These are phyloP conservation scores for Protobothrops mucrosquamatus DNA, from an alignment of 2,113 vertebrate genomes.

Conservation along the genomic window DNA sequence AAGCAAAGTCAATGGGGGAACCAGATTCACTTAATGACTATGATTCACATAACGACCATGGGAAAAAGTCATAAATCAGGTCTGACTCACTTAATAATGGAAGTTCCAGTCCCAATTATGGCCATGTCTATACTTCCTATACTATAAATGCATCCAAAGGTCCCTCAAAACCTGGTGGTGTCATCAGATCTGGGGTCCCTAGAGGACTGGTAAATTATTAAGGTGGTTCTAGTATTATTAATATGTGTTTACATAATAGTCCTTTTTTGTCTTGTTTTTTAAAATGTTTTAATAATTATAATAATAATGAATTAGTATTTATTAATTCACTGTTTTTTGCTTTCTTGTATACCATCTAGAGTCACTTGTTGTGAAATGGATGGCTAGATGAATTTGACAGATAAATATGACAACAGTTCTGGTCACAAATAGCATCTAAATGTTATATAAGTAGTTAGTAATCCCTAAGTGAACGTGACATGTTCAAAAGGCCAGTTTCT, in stretches of 20 bases:
- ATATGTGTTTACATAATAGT: neutral
- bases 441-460: neutral
- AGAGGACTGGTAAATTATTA: neutral
- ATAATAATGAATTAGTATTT: neutral
- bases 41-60: neutral
- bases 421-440: neutral
- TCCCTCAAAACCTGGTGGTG: neutral
- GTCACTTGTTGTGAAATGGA: neutral
- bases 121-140: neutral
- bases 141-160: neutral
- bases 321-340: neutral
- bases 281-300: neutral
- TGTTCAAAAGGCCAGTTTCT: neutral
- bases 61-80: neutral
- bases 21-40: neutral
- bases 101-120: neutral
- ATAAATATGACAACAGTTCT: neutral
- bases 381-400: neutral
- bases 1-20: neutral
- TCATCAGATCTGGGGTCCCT: neutral
- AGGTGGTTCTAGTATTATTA: neutral
- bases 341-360: neutral
- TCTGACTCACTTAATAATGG: neutral
- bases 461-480: neutral
- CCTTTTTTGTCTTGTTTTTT: neutral